Evolutionary conservation across 1,140 invertebrate species (phyloP).

Genomic region (Hermatobates lingyangjiaoensis): DNA sequence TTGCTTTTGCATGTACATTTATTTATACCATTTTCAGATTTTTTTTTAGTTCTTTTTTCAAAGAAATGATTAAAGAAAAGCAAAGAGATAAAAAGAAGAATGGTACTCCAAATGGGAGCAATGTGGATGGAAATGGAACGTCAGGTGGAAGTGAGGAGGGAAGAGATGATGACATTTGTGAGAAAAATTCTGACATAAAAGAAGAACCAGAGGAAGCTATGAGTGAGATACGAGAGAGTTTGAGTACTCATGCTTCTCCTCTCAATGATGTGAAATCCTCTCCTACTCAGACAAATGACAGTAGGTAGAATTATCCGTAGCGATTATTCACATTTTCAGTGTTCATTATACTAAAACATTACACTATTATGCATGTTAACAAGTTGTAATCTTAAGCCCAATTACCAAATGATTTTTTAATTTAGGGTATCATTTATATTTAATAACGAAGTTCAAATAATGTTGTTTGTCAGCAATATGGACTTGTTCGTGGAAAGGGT

Average conservation of each 20-base stretch:
- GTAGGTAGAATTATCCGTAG: neutral
- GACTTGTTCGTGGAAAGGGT: too few species aligned
- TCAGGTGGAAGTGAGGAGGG: neutral
- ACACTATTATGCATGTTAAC: too few species aligned
- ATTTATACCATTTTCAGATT: too few species aligned
- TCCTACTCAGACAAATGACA: constrained; percentile 1
- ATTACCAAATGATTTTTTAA: too few species aligned
- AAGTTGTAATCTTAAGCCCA: too few species aligned
- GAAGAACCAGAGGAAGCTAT: constrained; percentile 9
- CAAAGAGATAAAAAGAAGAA: constrained; percentile 12
- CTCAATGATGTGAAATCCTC: constrained; percentile 12
- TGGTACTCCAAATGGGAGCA: neutral
- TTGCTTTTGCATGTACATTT: too few species aligned
- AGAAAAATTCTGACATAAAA: constrained; percentile 11
- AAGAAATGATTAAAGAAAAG: constrained; percentile 13
- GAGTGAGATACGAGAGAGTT: neutral
- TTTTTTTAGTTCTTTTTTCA: too few species aligned
- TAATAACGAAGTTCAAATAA: too few species aligned
- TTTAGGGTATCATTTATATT: too few species aligned
- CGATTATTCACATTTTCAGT: too few species aligned
- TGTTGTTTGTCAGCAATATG: too few species aligned
- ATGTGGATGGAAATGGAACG: constrained; percentile 8
- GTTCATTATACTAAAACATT: too few species aligned
- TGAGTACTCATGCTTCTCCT: constrained; percentile 11
- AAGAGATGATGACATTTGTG: constrained; percentile 2